Percentiles rank a stretch among this genome's conserved stretches.
These are phyloP conservation scores for Corythucha ciliata DNA, from an alignment of 2,888 invertebrate species.

Conservation along the genomic window DNA sequence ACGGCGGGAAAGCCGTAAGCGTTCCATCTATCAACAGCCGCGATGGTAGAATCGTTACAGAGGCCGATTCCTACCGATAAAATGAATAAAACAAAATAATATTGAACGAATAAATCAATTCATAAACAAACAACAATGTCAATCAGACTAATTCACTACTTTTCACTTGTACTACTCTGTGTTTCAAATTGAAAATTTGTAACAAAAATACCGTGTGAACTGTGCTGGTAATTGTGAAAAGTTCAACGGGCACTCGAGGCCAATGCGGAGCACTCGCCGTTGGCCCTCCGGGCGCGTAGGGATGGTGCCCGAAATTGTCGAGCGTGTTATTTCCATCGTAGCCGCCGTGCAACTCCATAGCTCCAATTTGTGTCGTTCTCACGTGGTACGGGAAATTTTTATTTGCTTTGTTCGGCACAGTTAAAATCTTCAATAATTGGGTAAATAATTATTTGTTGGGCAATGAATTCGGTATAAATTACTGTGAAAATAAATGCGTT, in stretches of 20 bases:
- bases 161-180: background rate
- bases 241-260: constrained; percentile 36
- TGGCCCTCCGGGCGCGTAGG: constrained; percentile 49
- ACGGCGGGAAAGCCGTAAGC: too few species aligned
- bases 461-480: background rate
- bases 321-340: constrained; percentile 44
- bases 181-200: background rate
- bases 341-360: constrained; percentile 54
- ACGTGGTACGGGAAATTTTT: constrained; percentile 87
- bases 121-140: too few species aligned
- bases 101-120: too few species aligned
- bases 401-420: constrained; percentile 75
- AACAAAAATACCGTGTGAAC: constrained; percentile 27
- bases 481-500: constrained; percentile 29
- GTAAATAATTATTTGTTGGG: background rate
- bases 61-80: too few species aligned
- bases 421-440: constrained; percentile 54
- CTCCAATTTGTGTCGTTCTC: constrained; percentile 67
- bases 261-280: constrained; percentile 22
- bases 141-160: background rate
- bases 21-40: too few species aligned
- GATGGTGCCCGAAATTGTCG: constrained; percentile 54
- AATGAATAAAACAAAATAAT: too few species aligned
- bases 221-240: constrained; percentile 39
- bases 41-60: too few species aligned